phyloP scores from a whole-genome alignment of 1,140 invertebrate species.

The Drosophila guanche region DNA sequence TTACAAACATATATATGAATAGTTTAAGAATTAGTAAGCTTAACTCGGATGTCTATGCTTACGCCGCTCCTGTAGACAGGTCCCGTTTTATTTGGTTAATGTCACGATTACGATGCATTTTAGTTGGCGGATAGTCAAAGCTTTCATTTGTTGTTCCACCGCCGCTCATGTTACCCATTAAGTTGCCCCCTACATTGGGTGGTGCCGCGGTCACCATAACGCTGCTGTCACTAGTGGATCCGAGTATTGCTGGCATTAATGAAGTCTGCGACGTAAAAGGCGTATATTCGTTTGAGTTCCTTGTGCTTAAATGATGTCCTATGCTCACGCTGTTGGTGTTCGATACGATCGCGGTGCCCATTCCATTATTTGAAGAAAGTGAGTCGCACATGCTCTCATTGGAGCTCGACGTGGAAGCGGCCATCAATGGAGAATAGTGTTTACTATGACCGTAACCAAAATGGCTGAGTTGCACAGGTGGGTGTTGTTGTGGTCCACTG shows the following conservation, averaged over 20 bases:
- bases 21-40: not conserved
- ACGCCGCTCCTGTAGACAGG: conserved; percentile 77
- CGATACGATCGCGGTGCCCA: conserved; percentile 32
- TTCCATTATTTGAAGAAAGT: conserved; percentile 85
- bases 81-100: conserved; percentile 80
- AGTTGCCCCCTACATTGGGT: conserved; percentile 58
- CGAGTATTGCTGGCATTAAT: conserved; percentile 68
- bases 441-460: conserved; percentile 69
- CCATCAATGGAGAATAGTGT: conserved; percentile 70
- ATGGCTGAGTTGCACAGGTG: conserved; percentile 71
- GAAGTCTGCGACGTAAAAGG: conserved; percentile 62
- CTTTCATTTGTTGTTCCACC: conserved; percentile 67
- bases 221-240: conserved; percentile 75
- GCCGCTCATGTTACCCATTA: conserved; percentile 48
- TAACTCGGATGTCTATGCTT: conserved; percentile 34
- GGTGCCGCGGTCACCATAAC: conserved; percentile 70
- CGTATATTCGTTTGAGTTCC: conserved; percentile 68
- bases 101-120: conserved; percentile 82
- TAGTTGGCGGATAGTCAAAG: conserved; percentile 75
- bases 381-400: conserved; percentile 88
- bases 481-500: conserved; percentile 68
- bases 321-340: conserved; percentile 46
- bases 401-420: conserved; percentile 87
- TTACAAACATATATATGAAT: conserved; percentile 7
- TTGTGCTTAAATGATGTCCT: conserved; percentile 40